Evolutionary conservation across 2,797 vertebrate species (phyloP), one percentile per base, ranked within the genome.

Genomic region (Leptodactylus fallax): DNA sequence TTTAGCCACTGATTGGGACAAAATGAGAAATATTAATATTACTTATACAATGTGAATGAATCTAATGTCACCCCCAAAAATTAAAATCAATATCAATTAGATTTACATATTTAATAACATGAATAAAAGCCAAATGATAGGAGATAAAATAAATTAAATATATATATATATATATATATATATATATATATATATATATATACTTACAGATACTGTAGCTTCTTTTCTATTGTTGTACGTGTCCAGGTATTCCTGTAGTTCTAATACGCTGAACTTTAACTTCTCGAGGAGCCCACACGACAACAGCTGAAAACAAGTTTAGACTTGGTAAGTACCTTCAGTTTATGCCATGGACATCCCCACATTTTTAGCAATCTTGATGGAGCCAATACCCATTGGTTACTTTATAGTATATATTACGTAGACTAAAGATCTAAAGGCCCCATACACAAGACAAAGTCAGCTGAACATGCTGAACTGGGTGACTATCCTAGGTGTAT

Each of bases 271-370:
- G 94, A 99, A 99, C 93, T 99, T 99, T 93, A 99, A 96, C 93
- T 99, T 99, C 89, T 99, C 98, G 89, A 99, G 96, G 89, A 99
- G 97, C 85, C 98, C 98, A 88, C 98, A 99, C 78, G 98, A 99
- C 85, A 99, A 96, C 83, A 99, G 96, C 98, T 99, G 91, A 61
- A 96, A 90, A 27, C 25, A 85, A 55, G 2, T 0, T 7, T 14
- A 58, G 3, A 14, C n/a, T n/a, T n/a, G 58, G 36, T 81, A 27
- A 25, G 17, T 3, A 55, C 2, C 9, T 51, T 67, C 10, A 6
- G 49, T 16, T 77, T 23, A 53, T 3, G 11, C 11, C n/a, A 13
- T 23, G 19, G 9, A 51, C 21, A n/a, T 76, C 19, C 72, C 10
- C 2, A 51, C 21, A 13, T 51, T 76, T n/a, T 17, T 74, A 12